Conservation (phyloP, 2,797 vertebrate genomes). For the Myripristis murdjan region DNA sequence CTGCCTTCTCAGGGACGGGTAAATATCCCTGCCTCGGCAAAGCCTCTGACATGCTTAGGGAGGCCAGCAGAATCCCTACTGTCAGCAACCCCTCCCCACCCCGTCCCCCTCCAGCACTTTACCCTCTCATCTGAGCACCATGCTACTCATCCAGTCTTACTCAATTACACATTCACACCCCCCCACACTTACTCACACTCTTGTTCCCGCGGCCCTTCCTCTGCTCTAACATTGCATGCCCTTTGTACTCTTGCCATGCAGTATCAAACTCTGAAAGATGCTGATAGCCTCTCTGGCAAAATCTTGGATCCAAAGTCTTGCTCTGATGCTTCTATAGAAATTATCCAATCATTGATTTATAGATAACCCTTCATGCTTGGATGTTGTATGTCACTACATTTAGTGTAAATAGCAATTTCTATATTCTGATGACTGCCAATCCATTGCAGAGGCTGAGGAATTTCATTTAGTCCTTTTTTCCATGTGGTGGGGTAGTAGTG, state of each 20-base stretch:
- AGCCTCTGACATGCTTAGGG: slow-evolving; percentile 78
- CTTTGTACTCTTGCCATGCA: slow-evolving; percentile 49
- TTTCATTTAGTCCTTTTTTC: slow-evolving; percentile 23
- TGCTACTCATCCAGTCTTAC: slow-evolving; percentile 49
- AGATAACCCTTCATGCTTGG: slow-evolving; percentile 32
- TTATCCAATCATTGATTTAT: slow-evolving; percentile 40
- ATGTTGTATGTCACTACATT: slow-evolving; percentile 21
- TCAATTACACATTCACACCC: slow-evolving; percentile 25
- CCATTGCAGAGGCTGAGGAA: slow-evolving; percentile 47
- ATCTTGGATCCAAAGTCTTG: slow-evolving; percentile 25
- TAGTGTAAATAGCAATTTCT: slow-evolving; percentile 38
- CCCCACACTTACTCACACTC: slow-evolving; percentile 6
- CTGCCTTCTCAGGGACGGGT: slow-evolving; percentile 68
- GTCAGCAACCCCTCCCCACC: slow-evolving; percentile 67
- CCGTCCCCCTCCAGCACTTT: slow-evolving; percentile 7
- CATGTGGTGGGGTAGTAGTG: slow-evolving; percentile 2
- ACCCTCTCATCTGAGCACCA: slow-evolving; percentile 58
- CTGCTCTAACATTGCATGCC: background rate
- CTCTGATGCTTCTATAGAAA: slow-evolving; percentile 41
- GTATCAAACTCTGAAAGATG: slow-evolving; percentile 32
- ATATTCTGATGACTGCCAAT: slow-evolving; percentile 41
- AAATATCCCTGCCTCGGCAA: slow-evolving; percentile 78
- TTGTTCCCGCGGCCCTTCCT: slow-evolving; percentile 45
- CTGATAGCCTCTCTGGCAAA: slow-evolving; percentile 32
- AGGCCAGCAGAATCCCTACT: slow-evolving; percentile 70